A percentile compares a stretch with the other conserved stretches of the same genome.
phyloP scores from a whole-genome alignment of 2,797 vertebrate species.

The Bucorvus abyssinicus region DNA sequence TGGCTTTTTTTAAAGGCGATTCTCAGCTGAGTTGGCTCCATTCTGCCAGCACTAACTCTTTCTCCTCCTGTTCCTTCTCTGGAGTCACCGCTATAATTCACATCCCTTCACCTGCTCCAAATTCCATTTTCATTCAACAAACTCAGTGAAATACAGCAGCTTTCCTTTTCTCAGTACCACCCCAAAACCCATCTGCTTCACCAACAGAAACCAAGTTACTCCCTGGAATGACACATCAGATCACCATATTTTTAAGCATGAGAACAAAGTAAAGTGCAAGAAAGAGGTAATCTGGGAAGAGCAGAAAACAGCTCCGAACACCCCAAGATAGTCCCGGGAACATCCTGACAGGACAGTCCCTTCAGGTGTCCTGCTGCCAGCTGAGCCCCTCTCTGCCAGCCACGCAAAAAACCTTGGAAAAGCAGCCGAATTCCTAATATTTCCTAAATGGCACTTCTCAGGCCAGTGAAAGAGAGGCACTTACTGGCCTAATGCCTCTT shows the following conservation, averaged over 20 bases:
- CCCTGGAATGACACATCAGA: background rate
- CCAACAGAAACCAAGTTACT: background rate
- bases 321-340: background rate
- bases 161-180: background rate
- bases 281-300: background rate
- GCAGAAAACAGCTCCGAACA: background rate
- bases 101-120: background rate
- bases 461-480: background rate
- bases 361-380: background rate
- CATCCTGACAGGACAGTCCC: background rate
- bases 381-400: background rate
- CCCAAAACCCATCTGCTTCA: background rate
- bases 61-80: background rate
- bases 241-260: background rate
- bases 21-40: background rate
- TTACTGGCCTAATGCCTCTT: conserved; percentile 1
- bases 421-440: background rate
- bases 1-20: background rate
- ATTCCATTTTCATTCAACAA: background rate
- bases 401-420: background rate
- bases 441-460: conserved; percentile 10
- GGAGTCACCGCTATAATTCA: fast-evolving
- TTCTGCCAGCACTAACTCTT: background rate
- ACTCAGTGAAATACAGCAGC: background rate
- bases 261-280: background rate